Conservation (phyloP, 2,888 invertebrate species). For the Dasysyrphus albostriatus region DNA sequence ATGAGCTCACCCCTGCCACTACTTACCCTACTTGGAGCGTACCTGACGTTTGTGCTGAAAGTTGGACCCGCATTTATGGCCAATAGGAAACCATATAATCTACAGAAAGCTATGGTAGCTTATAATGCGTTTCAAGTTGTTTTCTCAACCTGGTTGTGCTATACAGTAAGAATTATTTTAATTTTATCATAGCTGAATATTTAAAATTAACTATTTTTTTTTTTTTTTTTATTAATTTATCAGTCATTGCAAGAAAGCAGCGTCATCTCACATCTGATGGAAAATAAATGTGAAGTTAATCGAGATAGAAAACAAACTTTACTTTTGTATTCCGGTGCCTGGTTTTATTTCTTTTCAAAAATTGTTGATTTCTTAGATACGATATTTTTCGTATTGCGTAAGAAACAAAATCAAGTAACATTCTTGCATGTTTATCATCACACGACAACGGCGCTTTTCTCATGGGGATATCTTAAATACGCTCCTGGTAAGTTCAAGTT, state of each 20-base stretch:
- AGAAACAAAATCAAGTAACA: conserved; percentile 94
- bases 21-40: conserved; percentile 87
- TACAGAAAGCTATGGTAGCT: conserved; percentile 89
- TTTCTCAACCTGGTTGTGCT: conserved; percentile 90
- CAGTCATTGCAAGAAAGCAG: conserved; percentile 81
- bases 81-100: conserved; percentile 89
- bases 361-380: conserved; percentile 91
- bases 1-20: conserved; percentile 91
- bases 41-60: conserved; percentile 90
- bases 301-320: conserved; percentile 84
- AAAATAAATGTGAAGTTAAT: conserved; percentile 81
- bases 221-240: background rate
- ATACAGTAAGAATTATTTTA: conserved; percentile 78
- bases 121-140: conserved; percentile 96
- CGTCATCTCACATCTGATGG: conserved; percentile 80
- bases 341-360: conserved; percentile 93
- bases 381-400: conserved; percentile 94
- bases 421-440: conserved; percentile 96
- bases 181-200: background rate
- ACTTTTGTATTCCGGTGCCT: conserved; percentile 86
- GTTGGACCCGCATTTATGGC: conserved; percentile 91
- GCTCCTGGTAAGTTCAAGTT: conserved; percentile 86
- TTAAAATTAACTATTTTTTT: background rate
- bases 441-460: conserved; percentile 90
- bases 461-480: conserved; percentile 92